Evolutionary conservation across 1,140 invertebrate species (phyloP).

Genomic region (Microplitis demolitor): DNA sequence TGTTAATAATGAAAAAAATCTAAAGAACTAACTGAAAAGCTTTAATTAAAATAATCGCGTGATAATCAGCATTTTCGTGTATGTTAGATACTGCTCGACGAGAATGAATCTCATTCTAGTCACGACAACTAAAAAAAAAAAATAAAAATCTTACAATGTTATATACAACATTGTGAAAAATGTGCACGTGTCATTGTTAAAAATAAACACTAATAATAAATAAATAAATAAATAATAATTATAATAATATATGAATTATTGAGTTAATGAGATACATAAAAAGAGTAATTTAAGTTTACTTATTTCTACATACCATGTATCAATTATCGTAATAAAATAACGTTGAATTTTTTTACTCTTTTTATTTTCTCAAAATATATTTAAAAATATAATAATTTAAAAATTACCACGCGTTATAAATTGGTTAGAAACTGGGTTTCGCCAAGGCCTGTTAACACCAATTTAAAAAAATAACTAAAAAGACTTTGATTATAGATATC

Average conservation of each 20-base stretch:
- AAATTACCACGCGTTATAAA: conserved; percentile 10
- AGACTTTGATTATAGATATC: conserved; percentile 2
- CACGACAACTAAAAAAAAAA: neutral
- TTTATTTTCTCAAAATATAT: neutral
- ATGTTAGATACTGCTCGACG: neutral
- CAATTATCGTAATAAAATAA: neutral
- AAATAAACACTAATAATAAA: too few species aligned
- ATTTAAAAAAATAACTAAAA: conserved; percentile 9
- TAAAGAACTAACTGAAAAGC: neutral
- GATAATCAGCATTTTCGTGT: conserved; percentile 9
- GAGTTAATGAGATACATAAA: neutral
- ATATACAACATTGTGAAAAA: neutral
- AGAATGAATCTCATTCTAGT: too few species aligned
- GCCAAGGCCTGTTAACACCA: neutral
- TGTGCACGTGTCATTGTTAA: too few species aligned
- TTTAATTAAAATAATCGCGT: too few species aligned
- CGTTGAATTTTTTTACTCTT: neutral
- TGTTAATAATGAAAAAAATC: neutral
- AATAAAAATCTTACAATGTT: neutral
- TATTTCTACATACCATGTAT: neutral
- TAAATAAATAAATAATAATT: neutral
- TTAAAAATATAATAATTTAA: neutral
- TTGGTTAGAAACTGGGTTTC: conserved; percentile 12
- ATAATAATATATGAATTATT: neutral
- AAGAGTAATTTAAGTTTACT: conserved; percentile 1